Base-by-base conservation (phyloP, 2,113 vertebrate genomes). In the Xiphorhynchus elegans region DNA sequence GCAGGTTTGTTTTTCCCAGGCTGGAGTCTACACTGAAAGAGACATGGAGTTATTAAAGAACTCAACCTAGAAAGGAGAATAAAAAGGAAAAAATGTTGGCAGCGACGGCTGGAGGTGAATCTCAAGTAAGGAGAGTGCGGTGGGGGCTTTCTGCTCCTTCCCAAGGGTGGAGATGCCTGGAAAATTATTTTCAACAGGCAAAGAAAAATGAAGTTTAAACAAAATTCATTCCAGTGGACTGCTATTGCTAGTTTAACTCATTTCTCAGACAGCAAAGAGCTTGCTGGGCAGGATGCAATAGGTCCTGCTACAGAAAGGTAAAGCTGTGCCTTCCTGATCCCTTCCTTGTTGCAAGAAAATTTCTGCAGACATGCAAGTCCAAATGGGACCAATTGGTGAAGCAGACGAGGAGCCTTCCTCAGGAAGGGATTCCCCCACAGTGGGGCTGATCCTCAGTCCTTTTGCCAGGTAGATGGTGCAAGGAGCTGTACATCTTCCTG, bases 1-100 rank as follows among this genome's bases (percentile, higher is more conserved):
- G 93, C 95, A 97, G 96, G 96, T 96, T 96, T 96, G 93, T 96
- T 97, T 95, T 97, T 97, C 96, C 93, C 95, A 96, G 95, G 87
- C 95, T 97, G 93, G 26, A 96, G 95, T 56, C 87, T 56, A 78
- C 77, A 84, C 84, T 96, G 89, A 97, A 96, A 97, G 95, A 95
- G 84, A 94, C 84, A 87, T 2, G 0, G 68, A 94, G 84, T 72
- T 95, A 91, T 84, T 92, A 96, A 92, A 95, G 95, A 91, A 50
- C 40, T 87, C 69, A 90, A 88, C 75, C 75, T 69, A 92, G 92
- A 95, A 93, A 95, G 66, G 60, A 80, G 40, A 9, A 55, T 84
- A 80, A 69, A 81, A 33, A 55, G 46, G 78, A 58, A 24, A 24
- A 75, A 87, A 81, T 44, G 31, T 52, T 63, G 85, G 80, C 66